Evolutionary conservation across 2,797 vertebrate genomes (phyloP).

Genomic region (Protosalanx chinensis): DNA sequence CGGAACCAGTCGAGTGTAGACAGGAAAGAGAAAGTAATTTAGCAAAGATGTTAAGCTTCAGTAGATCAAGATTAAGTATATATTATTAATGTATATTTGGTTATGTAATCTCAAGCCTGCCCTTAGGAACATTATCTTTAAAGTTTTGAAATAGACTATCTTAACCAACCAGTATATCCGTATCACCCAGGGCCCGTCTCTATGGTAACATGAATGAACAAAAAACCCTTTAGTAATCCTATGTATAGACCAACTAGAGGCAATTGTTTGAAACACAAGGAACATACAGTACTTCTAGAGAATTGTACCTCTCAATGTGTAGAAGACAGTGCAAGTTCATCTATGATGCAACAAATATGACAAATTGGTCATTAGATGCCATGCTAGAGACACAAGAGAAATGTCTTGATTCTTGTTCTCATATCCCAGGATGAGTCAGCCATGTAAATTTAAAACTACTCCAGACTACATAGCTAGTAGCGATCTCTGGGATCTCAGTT

Average conservation of each 20-base stretch:
- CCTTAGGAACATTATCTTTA: too few relatives aligned
- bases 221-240: not conserved
- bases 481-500: not conserved
- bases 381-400: constrained; percentile 30
- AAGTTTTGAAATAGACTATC: too few relatives aligned
- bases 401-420: constrained; percentile 26
- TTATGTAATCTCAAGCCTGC: too few relatives aligned
- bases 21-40: too few relatives aligned
- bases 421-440: constrained; percentile 23
- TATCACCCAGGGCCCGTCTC: constrained; percentile 2
- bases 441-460: constrained; percentile 3
- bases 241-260: too few relatives aligned
- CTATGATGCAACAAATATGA: constrained; percentile 28
- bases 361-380: constrained; percentile 53
- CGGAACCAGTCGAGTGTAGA: not conserved
- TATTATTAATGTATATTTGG: too few relatives aligned
- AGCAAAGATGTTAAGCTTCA: too few relatives aligned
- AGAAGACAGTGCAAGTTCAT: constrained; percentile 14
- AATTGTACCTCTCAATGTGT: not conserved
- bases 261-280: too few relatives aligned
- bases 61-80: too few relatives aligned
- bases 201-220: constrained; percentile 2
- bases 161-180: not conserved
- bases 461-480: not conserved
- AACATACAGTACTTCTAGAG: not conserved